These are phyloP conservation scores for Zeugodacus cucurbitae DNA, from an alignment of 1,140 invertebrate species.

Conservation along the genomic window DNA sequence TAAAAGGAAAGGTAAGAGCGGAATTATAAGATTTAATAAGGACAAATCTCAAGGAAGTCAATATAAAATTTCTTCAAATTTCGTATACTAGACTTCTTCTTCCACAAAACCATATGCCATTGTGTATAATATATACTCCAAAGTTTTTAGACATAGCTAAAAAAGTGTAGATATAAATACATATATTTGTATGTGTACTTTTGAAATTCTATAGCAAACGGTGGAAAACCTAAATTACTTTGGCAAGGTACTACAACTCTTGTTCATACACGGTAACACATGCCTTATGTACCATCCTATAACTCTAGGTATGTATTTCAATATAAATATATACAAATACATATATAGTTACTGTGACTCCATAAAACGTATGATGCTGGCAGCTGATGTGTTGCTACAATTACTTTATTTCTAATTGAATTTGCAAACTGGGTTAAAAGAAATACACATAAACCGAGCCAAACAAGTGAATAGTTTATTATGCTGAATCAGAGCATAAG, in stretches of 20 bases:
- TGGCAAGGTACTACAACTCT: not conserved
- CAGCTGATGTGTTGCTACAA: constrained; percentile 16
- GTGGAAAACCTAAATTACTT: not conserved
- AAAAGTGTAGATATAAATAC: too few relatives aligned
- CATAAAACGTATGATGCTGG: not conserved
- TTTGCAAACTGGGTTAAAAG: constrained; percentile 21
- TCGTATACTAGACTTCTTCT: too few relatives aligned
- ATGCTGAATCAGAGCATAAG: constrained; percentile 19
- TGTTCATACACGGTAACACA: not conserved
- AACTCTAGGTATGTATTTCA: not conserved
- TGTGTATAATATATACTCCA: too few relatives aligned
- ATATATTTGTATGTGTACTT: too few relatives aligned
- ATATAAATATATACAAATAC: not conserved
- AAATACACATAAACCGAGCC: not conserved
- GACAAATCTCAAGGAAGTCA: too few relatives aligned
- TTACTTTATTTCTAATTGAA: constrained; percentile 32
- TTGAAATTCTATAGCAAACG: too few relatives aligned
- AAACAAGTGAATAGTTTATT: constrained; percentile 10
- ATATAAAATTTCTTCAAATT: too few relatives aligned
- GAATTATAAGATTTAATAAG: too few relatives aligned
- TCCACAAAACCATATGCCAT: too few relatives aligned
- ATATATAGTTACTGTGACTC: too few relatives aligned
- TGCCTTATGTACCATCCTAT: not conserved
- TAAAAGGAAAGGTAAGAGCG: too few relatives aligned
- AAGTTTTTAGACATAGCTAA: too few relatives aligned